These are phyloP conservation scores for Poeciliopsis prolifica DNA, from an alignment of 2,113 vertebrate species.

Conservation along the genomic window DNA sequence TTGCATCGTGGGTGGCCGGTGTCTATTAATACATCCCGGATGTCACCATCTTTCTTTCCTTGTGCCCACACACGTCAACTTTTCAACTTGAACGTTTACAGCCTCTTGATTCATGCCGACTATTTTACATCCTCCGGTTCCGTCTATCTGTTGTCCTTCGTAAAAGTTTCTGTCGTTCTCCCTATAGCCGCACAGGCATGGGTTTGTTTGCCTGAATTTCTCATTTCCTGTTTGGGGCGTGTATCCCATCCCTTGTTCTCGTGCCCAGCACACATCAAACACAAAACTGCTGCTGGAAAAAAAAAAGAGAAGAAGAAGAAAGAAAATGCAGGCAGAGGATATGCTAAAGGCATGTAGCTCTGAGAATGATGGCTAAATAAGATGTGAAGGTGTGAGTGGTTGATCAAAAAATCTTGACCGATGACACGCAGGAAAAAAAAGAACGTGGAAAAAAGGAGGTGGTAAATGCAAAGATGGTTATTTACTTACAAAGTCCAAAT, in stretches of 20 bases:
- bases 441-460: neutral
- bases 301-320: conserved; percentile 23
- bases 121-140: conserved; percentile 52
- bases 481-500: conserved; percentile 44
- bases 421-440: conserved; percentile 11
- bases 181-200: conserved; percentile 47
- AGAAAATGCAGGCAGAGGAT: neutral
- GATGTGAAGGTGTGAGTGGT: conserved; percentile 17
- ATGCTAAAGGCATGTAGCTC: conserved; percentile 12
- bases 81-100: conserved; percentile 38
- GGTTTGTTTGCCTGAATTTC: conserved; percentile 73
- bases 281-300: conserved; percentile 16
- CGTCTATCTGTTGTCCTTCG: conserved; percentile 46
- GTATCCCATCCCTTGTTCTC: conserved; percentile 75
- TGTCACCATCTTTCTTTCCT: conserved; percentile 20
- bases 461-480: conserved; percentile 22
- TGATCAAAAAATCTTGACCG: conserved; percentile 22
- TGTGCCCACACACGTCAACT: conserved; percentile 18
- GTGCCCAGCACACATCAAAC: conserved; percentile 79
- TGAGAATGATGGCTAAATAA: conserved; percentile 16
- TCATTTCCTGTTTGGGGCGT: conserved; percentile 84
- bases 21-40: conserved; percentile 44
- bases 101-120: conserved; percentile 41
- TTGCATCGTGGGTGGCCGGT: conserved; percentile 35
- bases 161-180: conserved; percentile 35